Evolutionary conservation across 2,113 vertebrate genomes (phyloP), one percentile per base, ranked within the genome.

Genomic region (Sander vitreus): DNA sequence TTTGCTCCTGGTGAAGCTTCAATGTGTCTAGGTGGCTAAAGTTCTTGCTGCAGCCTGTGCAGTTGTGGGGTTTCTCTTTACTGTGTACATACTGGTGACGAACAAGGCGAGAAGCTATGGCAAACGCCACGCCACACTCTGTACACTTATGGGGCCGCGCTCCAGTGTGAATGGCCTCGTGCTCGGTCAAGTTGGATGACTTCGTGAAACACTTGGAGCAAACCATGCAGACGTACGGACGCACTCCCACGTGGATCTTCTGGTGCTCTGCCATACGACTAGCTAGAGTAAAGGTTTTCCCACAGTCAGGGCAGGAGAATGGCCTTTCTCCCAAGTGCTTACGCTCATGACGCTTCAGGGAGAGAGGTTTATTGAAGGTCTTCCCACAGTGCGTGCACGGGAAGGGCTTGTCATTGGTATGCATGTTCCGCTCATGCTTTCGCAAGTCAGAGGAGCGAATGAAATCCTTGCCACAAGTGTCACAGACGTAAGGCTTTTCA

Each of bases 231-330:
- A 74, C 2, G 1, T 74, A 86, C 0, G 92, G 89, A 11, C 92
- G 89, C 75, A 94, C 58, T 0, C 93, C 94, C 0, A 13, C 71
- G 93, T 97, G 96, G 74, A 93, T 93, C 58, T 96, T 96, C 16
- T 93, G 94, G 88, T 97, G 96, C 84, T 97, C 96, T 0, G 92
- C 94, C 93, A 97, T 92, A 2, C 96, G 96, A 74, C 96, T 96
- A 6, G 95, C 95, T 48, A 96, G 90, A 47, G 95, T 94, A 27
- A 97, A 97, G 0, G 93, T 81, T 75, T 95, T 95, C 7, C 95
- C 94, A 1, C 95, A 95, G 76, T 95, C 94, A 0, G 95, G 91
- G 73, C 96, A 97, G 58, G 92, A 90, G 90, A 95, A 96, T 0
- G 96, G 96, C 78, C 93, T 93, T 54, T 96, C 96, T 0, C 96